Evolutionary conservation across 2,888 invertebrate genomes (phyloP).

Genomic region (Cheilosia scutellata): DNA sequence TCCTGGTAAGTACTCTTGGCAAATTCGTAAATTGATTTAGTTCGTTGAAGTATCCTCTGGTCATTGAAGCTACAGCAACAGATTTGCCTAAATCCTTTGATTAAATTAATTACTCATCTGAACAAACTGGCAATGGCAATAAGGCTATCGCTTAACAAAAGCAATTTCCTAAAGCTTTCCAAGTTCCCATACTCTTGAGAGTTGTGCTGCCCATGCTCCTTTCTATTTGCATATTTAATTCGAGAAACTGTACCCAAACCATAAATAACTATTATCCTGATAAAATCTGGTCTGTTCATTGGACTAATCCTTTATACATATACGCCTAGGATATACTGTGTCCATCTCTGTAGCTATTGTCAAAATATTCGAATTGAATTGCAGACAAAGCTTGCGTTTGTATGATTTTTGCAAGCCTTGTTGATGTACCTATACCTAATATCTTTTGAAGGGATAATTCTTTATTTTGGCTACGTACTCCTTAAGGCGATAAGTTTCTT

Average conservation of each 20-base stretch:
- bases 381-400: constrained; percentile 26
- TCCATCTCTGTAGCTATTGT: constrained; percentile 20
- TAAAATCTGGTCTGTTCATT: not conserved
- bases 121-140: constrained; percentile 13
- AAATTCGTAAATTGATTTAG: not conserved
- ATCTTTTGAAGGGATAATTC: constrained; percentile 10
- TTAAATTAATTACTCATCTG: constrained; percentile 40
- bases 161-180: constrained; percentile 19
- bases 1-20: not conserved
- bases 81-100: constrained; percentile 17
- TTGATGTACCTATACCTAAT: not conserved
- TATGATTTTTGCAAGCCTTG: constrained; percentile 5
- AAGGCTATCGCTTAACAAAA: constrained; percentile 39
- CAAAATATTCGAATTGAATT: constrained; percentile 37
- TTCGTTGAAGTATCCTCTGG: not conserved
- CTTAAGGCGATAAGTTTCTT: constrained; percentile 34
- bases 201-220: not conserved
- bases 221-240: not conserved
- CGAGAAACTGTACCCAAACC: not conserved
- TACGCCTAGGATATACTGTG: not conserved
- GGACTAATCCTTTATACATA: not conserved
- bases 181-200: constrained; percentile 2
- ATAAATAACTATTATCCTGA: constrained; percentile 7
- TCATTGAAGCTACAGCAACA: not conserved
- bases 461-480: constrained; percentile 6